Conservation (phyloP, 2,888 invertebrate species). For the Dilophus febrilis region DNA sequence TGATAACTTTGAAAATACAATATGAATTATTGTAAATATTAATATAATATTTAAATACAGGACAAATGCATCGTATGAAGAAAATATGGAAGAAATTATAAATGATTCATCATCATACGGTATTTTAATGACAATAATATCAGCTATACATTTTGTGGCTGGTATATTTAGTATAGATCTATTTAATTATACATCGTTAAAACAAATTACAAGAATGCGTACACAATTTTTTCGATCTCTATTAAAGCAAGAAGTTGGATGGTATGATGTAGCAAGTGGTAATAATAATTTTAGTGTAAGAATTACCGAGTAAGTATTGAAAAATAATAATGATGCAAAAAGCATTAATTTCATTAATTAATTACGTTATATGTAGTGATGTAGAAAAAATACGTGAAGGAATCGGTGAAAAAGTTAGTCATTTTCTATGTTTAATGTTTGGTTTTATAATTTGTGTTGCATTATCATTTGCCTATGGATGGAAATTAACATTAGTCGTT, state of each 20-base stretch:
- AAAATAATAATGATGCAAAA: conserved; percentile 2
- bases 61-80: conserved; percentile 35
- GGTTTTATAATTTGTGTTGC: conserved; percentile 48
- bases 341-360: conserved; percentile 4
- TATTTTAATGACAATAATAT: conserved; percentile 39
- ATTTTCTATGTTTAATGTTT: conserved; percentile 49
- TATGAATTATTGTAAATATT: no score
- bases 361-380: conserved; percentile 35
- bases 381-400: conserved; percentile 67
- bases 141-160: conserved; percentile 41
- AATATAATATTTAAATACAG: conserved; percentile 16
- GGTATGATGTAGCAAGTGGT: conserved; percentile 52
- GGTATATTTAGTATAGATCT: conserved; percentile 47
- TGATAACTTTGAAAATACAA: no score
- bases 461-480: conserved; percentile 64
- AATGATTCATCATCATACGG: conserved; percentile 50
- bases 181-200: conserved; percentile 46
- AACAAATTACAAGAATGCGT: conserved; percentile 44
- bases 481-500: conserved; percentile 71
- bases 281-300: conserved; percentile 56
- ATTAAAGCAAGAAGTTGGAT: conserved; percentile 52
- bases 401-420: conserved; percentile 68
- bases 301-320: conserved; percentile 52
- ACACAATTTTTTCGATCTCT: conserved; percentile 42
- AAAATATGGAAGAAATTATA: conserved; percentile 41